Base-by-base conservation (phyloP, 2,888 invertebrate genomes). In the Cyclophora albipunctata region DNA sequence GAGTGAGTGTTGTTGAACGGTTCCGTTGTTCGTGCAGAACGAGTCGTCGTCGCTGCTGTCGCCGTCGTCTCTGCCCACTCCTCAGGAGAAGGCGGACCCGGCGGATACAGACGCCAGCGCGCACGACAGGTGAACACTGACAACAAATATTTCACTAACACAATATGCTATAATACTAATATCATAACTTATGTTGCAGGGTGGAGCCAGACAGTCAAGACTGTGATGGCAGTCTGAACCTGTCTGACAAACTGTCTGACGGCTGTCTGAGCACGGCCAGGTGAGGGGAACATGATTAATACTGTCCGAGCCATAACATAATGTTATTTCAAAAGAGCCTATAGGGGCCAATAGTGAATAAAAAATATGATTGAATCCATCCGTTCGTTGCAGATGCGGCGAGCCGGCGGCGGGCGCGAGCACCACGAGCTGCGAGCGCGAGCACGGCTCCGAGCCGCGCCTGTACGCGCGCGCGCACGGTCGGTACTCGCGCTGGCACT, bases 21-120 rank as follows among this genome's bases (percentile, higher is more conserved):
- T 20, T 20, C 20, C 20, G 20, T 20, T 20, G 1, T 20, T 1
- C 20, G 1, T 20, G 0, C 70, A 82, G 81, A 81, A 81, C 52
- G 84, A 85, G 53, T 75, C 80, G 0, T 84, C 84, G 0, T 84
- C 85, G 0, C 58, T 73, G 0, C 63, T 76, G 4, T 84, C 84
- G 41, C 81, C 83, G 0, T 71, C 69, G 0, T 80, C 80, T 60
- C 69, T 77, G 58, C 78, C 78, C 0, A 76, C 80, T 1, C 83
- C 84, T 34, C 80, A 74, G 57, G 83, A 79, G 55, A 70, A 67
- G 59, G 69, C 63, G 57, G 60, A 60, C 20, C 64, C 69, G 0
- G 76, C 74, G 3, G 77, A 73, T 50, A 66, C 74, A 2, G 75
- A 74, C 46, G 65, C 71, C 46, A 74, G 73, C 56, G 65, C 66